Percentiles rank a stretch among this genome's conserved stretches.
These are phyloP conservation scores for Copidosoma floridanum DNA, from an alignment of 1,140 invertebrate species.

Conservation along the genomic window DNA sequence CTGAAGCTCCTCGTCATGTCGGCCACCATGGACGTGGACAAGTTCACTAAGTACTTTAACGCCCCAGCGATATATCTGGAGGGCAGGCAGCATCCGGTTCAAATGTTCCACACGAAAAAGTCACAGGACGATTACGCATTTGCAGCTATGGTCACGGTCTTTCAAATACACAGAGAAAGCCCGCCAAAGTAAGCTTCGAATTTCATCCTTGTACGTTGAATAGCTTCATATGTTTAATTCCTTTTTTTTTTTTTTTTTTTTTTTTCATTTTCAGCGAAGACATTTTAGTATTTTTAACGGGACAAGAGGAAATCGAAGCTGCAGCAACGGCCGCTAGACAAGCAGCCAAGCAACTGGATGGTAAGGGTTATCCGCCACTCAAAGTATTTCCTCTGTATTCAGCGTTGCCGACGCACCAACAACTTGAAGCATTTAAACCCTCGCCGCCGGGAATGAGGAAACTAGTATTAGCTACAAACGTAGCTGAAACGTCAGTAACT, in stretches of 20 bases:
- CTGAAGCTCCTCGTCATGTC: slow-evolving; percentile 89
- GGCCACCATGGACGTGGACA: slow-evolving; percentile 93
- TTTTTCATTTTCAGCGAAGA: slow-evolving; percentile 64
- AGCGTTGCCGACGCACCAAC: slow-evolving; percentile 72
- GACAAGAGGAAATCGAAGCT: slow-evolving; percentile 97
- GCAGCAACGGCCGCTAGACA: slow-evolving; percentile 74
- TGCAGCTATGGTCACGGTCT: slow-evolving; percentile 79
- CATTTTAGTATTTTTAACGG: slow-evolving; percentile 96
- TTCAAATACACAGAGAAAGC: slow-evolving; percentile 84
- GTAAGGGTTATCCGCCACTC: slow-evolving; percentile 59
- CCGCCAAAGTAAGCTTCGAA: slow-evolving; percentile 69
- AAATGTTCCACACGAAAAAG: slow-evolving; percentile 74
- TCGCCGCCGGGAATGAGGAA: slow-evolving; percentile 72
- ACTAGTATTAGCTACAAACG: slow-evolving; percentile 95
- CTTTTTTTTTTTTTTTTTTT: slow-evolving; percentile 20
- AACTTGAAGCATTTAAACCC: slow-evolving; percentile 75
- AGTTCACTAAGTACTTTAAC: slow-evolving; percentile 89
- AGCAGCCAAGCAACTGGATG: slow-evolving; percentile 66
- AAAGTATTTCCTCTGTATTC: slow-evolving; percentile 82
- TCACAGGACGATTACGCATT: slow-evolving; percentile 83
- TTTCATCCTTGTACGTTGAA: not conserved
- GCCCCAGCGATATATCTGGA: slow-evolving; percentile 84
- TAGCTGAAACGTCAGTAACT: slow-evolving; percentile 96
- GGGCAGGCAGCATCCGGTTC: slow-evolving; percentile 84
- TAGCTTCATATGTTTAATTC: too few species aligned